Conservation (phyloP, 2,888 invertebrate genomes). For the Parnassius smintheus region DNA sequence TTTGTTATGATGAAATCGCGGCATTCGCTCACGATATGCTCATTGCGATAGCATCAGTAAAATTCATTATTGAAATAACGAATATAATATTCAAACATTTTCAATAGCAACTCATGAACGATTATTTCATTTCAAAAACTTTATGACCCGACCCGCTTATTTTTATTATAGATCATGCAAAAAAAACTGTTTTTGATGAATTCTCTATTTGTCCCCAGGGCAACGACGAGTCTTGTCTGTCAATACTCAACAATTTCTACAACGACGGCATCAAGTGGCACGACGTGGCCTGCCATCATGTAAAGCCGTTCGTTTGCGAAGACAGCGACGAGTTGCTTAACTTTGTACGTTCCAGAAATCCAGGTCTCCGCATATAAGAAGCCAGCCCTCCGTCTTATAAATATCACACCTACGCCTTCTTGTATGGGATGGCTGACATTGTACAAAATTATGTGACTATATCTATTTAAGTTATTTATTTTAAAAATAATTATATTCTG, state of each 20-base stretch:
- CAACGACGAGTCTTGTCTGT: constrained; percentile 94
- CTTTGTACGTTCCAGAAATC: constrained; percentile 94
- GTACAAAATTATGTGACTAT: constrained; percentile 69
- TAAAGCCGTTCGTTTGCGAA: constrained; percentile 94
- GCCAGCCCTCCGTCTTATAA: constrained; percentile 19
- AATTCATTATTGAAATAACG: no score
- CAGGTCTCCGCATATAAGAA: constrained; percentile 87
- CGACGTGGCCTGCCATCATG: constrained; percentile 92
- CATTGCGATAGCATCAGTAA: no score
- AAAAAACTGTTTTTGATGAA: not conserved
- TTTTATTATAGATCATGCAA: no score
- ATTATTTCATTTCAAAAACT: no score
- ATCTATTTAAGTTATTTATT: constrained; percentile 74
- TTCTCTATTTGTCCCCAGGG: constrained; percentile 75
- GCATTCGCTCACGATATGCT: constrained; percentile 11
- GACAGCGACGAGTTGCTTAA: constrained; percentile 94
- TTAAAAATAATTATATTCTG: constrained; percentile 18
- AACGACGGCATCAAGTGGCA: constrained; percentile 93
- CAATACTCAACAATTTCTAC: constrained; percentile 95
- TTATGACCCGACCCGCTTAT: no score
- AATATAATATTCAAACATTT: no score
- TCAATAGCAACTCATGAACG: no score
- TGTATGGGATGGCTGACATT: constrained; percentile 65
- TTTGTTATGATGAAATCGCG: constrained; percentile 11
- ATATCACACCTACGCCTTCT: constrained; percentile 46